phyloP scores from a whole-genome alignment of 1,140 invertebrate species.

The Meloidogyne chitwoodi region DNA sequence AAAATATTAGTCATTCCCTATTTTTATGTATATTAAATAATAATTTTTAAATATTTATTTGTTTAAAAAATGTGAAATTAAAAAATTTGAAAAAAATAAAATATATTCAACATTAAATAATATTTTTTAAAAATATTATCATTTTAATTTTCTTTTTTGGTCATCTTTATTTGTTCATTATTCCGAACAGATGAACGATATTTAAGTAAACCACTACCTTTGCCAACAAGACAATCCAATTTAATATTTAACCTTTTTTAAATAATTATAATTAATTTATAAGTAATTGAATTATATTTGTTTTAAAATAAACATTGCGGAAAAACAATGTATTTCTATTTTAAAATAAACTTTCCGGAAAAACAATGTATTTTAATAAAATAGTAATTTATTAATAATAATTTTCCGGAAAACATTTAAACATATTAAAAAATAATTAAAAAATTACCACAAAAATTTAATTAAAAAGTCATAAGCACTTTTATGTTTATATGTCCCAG shows the following conservation, averaged over 20 bases:
- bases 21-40: no score
- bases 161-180: not conserved
- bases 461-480: conserved; percentile 47
- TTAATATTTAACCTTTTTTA: conserved; percentile 38
- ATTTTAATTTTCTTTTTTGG: not conserved
- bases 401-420: not conserved
- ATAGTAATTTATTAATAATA: no score
- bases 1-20: no score
- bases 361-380: no score
- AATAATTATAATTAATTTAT: no score
- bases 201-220: conserved; percentile 52
- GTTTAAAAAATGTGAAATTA: no score
- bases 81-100: not conserved
- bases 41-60: no score
- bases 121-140: not conserved
- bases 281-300: no score
- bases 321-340: not conserved
- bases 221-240: conserved; percentile 55
- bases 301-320: not conserved
- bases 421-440: not conserved
- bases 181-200: conserved; percentile 10
- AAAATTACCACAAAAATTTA: conserved; percentile 40
- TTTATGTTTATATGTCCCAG: conserved; percentile 48
- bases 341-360: no score
- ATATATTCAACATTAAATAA: not conserved